Evolutionary conservation across 2,888 invertebrate genomes (phyloP), one percentile per base, ranked within the genome.

Genomic region (Taphrorychus bicolor): DNA sequence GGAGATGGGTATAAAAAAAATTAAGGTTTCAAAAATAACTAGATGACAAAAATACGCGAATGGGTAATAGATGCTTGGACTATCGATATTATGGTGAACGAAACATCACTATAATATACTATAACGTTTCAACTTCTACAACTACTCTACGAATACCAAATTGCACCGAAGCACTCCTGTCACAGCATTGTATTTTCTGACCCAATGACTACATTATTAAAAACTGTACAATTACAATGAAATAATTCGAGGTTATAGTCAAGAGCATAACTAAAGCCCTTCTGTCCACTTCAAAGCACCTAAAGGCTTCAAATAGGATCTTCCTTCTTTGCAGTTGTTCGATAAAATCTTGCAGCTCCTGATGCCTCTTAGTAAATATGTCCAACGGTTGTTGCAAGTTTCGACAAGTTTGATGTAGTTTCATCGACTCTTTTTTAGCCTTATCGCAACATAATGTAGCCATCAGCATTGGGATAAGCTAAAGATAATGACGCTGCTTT

Each of bases 201-300:
- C n/a, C n/a, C n/a, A n/a, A n/a, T n/a, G n/a, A n/a, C n/a, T n/a
- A n/a, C n/a, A n/a, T n/a, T n/a, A n/a, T 60, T 18, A 66, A 56
- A 56, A 66, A 66, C 49, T 66, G 66, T 22, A 66, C 66, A 2
- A 56, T 49, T 17, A 66, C 66, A 60, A 66, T 66, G n/a, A 66
- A 60, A 49, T 66, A 60, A 48, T 66, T 66, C 9, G 66, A 59
- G 14, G 59, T 66, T 5, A 66, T 42, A 48, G 22, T 56, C n/a
- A 60, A 16, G 14, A 66, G 51, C 19, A 66, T 16, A 5, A 66
- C 16, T 0, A 53, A 54, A 41, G 60, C 56, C 32, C 56, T 60
- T 17, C 66, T 21, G 40, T 66, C 56, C 5, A 66, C 56, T 49
- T 54, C 41, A 14, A 66, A 60, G 45, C 60, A 60, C 24, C 66